Conservation (phyloP, 2,888 invertebrate genomes). For the Drosophila siamana region DNA sequence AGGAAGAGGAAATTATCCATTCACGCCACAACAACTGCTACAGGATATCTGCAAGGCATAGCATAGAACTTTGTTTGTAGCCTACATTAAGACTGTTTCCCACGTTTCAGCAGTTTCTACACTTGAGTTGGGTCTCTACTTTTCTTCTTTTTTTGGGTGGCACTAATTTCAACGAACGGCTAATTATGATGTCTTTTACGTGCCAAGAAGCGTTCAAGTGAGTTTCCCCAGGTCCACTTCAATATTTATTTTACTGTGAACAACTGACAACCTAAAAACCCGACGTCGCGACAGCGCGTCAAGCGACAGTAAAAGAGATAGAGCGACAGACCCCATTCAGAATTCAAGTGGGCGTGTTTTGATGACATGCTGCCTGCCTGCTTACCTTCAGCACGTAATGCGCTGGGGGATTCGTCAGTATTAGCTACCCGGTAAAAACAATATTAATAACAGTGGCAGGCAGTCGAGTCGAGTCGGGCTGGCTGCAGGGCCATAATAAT, state of each 20-base stretch:
- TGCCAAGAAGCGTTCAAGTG: constrained; percentile 77
- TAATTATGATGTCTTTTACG: constrained; percentile 81
- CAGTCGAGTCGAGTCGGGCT: constrained; percentile 38
- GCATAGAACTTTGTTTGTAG: neutral
- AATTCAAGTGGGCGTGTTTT: constrained; percentile 80
- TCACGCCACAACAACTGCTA: neutral
- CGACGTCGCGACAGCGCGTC: constrained; percentile 36
- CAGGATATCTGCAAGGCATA: neutral
- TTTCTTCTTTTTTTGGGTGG: constrained; percentile 5
- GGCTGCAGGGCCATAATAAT: constrained; percentile 72
- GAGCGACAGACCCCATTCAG: constrained; percentile 67
- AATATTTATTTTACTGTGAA: constrained; percentile 80
- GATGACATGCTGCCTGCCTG: constrained; percentile 78
- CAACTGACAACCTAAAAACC: constrained; percentile 70
- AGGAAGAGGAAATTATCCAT: constrained; percentile 12
- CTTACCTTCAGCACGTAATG: constrained; percentile 81
- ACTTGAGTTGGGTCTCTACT: constrained; percentile 32
- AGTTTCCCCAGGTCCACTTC: constrained; percentile 69
- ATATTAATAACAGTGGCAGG: constrained; percentile 80
- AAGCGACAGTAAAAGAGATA: constrained; percentile 7
- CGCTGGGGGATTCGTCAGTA: constrained; percentile 80
- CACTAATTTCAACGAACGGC: constrained; percentile 69
- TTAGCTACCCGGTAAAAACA: constrained; percentile 79
- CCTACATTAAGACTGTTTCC: neutral
- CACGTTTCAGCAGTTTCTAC: constrained; percentile 48